Evolutionary conservation across 2,888 invertebrate genomes (phyloP).

Genomic region (Rapana venosa): DNA sequence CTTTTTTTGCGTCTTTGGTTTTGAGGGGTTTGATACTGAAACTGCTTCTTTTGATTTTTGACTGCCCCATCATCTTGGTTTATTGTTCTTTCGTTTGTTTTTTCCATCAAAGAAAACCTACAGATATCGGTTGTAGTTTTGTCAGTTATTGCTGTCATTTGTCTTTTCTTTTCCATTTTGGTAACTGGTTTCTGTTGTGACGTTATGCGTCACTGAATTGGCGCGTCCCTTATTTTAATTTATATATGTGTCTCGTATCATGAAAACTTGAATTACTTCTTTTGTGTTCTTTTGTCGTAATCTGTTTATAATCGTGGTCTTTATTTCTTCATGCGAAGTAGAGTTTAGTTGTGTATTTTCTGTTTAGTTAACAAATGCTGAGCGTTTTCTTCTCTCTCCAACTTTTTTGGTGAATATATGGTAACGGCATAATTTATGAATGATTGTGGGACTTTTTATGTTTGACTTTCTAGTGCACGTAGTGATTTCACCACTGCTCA

Average conservation of each 20-base stretch:
- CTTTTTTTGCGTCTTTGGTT: neutral
- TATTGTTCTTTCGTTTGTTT: neutral
- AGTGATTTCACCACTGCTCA: conserved; percentile 39
- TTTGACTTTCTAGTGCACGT: conserved; percentile 46
- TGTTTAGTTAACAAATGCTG: conserved; percentile 24
- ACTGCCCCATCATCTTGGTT: neutral
- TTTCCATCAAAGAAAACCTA: neutral
- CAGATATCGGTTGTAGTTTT: neutral
- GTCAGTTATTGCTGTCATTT: neutral
- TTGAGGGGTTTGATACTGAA: neutral
- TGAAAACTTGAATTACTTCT: neutral
- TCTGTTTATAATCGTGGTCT: neutral
- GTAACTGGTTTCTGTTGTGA: neutral
- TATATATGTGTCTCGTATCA: neutral
- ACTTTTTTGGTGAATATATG: conserved; percentile 36
- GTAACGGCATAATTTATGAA: conserved; percentile 47
- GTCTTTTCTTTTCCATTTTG: neutral
- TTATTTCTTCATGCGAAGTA: conserved; percentile 5
- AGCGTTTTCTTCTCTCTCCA: conserved; percentile 17
- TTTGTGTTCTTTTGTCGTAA: neutral
- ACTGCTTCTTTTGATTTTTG: neutral
- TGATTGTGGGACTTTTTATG: conserved; percentile 45
- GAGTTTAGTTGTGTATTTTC: conserved; percentile 37
- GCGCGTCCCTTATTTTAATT: neutral
- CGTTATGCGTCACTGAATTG: neutral